These are phyloP conservation scores for Scleropages formosus DNA, from an alignment of 2,797 vertebrate genomes.

Conservation along the genomic window DNA sequence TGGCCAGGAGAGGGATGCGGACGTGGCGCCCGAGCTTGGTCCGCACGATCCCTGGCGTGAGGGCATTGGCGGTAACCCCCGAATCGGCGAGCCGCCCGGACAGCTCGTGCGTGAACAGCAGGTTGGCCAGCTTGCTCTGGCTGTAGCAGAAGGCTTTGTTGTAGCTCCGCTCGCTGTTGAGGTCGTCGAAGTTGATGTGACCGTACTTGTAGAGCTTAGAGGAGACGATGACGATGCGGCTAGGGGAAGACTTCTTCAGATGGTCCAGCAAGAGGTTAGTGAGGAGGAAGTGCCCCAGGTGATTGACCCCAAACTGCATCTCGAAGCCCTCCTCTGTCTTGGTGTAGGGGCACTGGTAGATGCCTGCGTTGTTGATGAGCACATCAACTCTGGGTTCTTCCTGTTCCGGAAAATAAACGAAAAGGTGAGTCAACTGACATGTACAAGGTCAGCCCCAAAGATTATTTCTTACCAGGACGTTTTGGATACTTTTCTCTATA, in stretches of 20 bases:
- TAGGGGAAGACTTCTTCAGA: constrained; percentile 81
- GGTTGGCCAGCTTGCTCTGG: constrained; percentile 86
- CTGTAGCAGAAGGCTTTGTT: constrained; percentile 81
- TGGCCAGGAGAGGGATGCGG: constrained; percentile 73
- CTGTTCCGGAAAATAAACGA: constrained; percentile 48
- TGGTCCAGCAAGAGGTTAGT: constrained; percentile 80
- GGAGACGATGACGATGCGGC: constrained; percentile 83
- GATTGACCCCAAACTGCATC: constrained; percentile 74
- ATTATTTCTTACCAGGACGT: background rate
- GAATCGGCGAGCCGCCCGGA: constrained; percentile 75
- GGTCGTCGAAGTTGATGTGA: constrained; percentile 86
- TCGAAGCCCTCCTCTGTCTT: constrained; percentile 71
- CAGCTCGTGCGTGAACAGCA: constrained; percentile 81
- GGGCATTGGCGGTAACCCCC: constrained; percentile 76
- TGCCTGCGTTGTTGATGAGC: constrained; percentile 69
- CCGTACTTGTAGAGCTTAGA: constrained; percentile 88
- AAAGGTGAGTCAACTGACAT: background rate
- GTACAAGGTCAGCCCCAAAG: background rate
- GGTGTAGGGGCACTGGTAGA: constrained; percentile 71
- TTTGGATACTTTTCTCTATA: background rate
- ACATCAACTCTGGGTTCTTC: constrained; percentile 64
- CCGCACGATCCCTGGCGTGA: constrained; percentile 84
- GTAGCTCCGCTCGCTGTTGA: constrained; percentile 82
- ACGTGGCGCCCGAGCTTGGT: constrained; percentile 86
- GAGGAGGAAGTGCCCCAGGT: constrained; percentile 80